Evolutionary conservation across 2,888 invertebrate species (phyloP).

Genomic region (Pollenia griseotomentosa): DNA sequence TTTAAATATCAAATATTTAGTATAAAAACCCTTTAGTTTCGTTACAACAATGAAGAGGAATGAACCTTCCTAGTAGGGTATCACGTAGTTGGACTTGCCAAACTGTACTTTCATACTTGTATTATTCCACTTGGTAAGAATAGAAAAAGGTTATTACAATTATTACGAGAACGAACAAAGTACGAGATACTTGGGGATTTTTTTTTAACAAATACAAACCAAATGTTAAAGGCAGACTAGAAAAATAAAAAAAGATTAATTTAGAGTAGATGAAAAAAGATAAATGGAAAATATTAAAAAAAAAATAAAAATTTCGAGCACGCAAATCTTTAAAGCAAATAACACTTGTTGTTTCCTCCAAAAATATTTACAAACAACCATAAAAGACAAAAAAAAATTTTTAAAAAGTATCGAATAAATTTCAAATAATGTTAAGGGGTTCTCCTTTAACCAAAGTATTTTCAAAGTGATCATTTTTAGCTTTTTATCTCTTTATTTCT

Average conservation of each 20-base stretch:
- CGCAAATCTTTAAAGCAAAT: slow-evolving; percentile 57
- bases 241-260: background rate
- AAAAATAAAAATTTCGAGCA: slow-evolving; percentile 46
- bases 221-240: background rate
- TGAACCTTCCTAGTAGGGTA: no score
- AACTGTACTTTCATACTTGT: no score
- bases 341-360: slow-evolving; percentile 52
- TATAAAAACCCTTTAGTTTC: no score
- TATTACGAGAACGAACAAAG: slow-evolving; percentile 13
- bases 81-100: no score
- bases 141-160: slow-evolving; percentile 24
- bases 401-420: background rate
- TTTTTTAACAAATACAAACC: slow-evolving; percentile 17
- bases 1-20: no score
- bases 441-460: background rate
- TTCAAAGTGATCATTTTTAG: no score
- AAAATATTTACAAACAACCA: background rate
- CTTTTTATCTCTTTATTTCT: background rate
- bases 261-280: background rate
- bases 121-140: background rate
- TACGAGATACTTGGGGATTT: slow-evolving; percentile 35
- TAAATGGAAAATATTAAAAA: background rate
- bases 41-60: no score
- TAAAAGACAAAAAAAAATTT: background rate
- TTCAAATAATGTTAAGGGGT: background rate